A percentile compares a stretch with the other conserved stretches of the same genome.
Conservation (phyloP, 2,113 vertebrate species). For the Brienomyrus longianalis region DNA sequence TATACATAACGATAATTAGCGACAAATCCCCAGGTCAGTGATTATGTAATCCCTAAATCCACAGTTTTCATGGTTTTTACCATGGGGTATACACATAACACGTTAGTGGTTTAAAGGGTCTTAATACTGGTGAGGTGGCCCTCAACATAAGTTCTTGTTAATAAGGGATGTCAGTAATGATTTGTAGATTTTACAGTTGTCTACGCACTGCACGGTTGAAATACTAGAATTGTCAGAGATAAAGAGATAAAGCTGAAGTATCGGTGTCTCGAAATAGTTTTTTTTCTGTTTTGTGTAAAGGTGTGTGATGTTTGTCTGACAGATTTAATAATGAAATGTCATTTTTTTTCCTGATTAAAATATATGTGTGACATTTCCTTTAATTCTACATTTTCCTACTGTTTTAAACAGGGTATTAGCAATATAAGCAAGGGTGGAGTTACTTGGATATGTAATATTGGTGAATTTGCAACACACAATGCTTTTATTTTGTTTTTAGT, state of each 20-base stretch:
- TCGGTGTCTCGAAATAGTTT: neutral
- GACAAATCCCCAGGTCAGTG: neutral
- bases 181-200: neutral
- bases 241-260: neutral
- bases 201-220: neutral
- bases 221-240: neutral
- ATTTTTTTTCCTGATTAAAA: neutral
- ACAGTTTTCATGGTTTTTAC: neutral
- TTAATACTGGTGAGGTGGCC: neutral
- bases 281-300: slow-evolving; percentile 7
- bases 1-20: neutral
- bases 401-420: neutral
- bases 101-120: neutral
- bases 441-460: neutral
- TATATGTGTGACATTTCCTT: neutral
- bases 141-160: neutral
- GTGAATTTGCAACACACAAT: neutral
- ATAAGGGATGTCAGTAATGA: neutral
- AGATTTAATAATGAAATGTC: neutral
- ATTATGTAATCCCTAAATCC: neutral
- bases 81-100: neutral
- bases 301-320: neutral
- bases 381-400: neutral
- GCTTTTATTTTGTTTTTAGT: neutral
- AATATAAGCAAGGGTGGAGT: neutral